These are phyloP conservation scores for Tenebrosternarchus preto DNA, from an alignment of 2,113 vertebrate genomes.

Conservation along the genomic window DNA sequence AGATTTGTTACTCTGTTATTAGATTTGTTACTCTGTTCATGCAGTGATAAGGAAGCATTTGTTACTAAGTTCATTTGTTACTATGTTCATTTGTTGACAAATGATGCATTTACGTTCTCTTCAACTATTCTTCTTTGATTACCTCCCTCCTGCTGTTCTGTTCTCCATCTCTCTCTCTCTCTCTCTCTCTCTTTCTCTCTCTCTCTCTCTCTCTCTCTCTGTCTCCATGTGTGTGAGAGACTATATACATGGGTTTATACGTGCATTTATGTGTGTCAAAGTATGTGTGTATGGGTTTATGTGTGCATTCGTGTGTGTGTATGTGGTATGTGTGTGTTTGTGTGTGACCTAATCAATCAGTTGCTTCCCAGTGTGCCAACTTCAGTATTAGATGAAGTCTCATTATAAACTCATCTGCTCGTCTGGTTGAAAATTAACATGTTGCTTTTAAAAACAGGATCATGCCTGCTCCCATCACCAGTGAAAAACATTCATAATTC, in stretches of 20 bases:
- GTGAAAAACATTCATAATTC: not conserved
- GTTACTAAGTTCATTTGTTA: no score
- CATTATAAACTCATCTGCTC: constrained; percentile 23
- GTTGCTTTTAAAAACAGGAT: not conserved
- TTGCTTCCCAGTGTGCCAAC: constrained; percentile 36
- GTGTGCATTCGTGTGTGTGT: constrained; percentile 18
- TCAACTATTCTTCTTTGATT: not conserved
- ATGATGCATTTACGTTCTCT: not conserved
- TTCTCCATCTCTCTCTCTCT: no score
- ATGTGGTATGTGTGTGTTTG: constrained; percentile 17
- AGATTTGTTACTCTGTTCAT: no score
- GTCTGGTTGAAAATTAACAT: constrained; percentile 17
- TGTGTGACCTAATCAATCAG: constrained; percentile 25
- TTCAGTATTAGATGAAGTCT: constrained; percentile 36
- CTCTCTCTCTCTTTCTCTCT: no score
- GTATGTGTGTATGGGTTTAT: constrained; percentile 13
- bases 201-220: no score
- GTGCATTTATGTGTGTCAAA: not conserved
- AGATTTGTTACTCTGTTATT: no score
- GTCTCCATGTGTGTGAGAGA: no score
- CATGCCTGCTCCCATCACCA: not conserved
- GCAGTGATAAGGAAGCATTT: not conserved
- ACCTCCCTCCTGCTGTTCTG: constrained; percentile 21
- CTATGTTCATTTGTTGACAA: not conserved
- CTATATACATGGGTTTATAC: no score